Evolutionary conservation across 2,888 invertebrate genomes (phyloP), one percentile per base, ranked within the genome.

Genomic region (Molanna angustata): DNA sequence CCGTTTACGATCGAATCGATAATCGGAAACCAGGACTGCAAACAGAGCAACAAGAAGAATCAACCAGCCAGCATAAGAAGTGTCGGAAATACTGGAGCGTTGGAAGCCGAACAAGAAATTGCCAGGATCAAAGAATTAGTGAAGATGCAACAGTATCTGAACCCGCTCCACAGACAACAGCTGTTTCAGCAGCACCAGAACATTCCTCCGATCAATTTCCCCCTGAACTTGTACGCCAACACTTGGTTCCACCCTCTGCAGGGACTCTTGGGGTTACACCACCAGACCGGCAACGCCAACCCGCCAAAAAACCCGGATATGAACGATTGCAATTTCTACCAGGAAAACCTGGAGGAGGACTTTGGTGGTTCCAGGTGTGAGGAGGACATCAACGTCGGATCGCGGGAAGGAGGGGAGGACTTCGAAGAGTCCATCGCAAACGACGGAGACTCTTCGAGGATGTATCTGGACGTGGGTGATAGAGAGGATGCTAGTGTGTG

Each of bases 1-100:
- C 80, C 83, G 1, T 83, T 83, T 66, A 80, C 82, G 1, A 83
- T 83, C 40, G 83, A 83, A 66, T 82, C 82, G 1, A 63, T 83
- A 19, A 83, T 83, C 17, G 77, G 77, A 0, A 60, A 75, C 3
- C 46, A 52, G 18, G 53, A 53, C 35, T 43, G 53, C 11, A 41
- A 40, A n/a, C 44, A 44, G 2, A 14, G 31, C 7, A 52, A 32
- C n/a, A 56, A 35, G 9, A 54, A 27, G 35, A 46, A 41, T 18
- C 48, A 48, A 35, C 31, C 39, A 16, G 50, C 52, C 4, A 56
- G 27, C 11, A 39, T 45, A 16, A 50, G 54, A 43, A 54, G 33
- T 32, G 47, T 40, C 16, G 27, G 37, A 18, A 27, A 39, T 2
- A 32, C 31, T 13, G 27, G 7, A 7, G 18, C 14, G 9, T 19